A percentile compares a stretch with the other conserved stretches of the same genome.
phyloP scores from a whole-genome alignment of 2,113 vertebrate species.

The Pomatostomus ruficeps region DNA sequence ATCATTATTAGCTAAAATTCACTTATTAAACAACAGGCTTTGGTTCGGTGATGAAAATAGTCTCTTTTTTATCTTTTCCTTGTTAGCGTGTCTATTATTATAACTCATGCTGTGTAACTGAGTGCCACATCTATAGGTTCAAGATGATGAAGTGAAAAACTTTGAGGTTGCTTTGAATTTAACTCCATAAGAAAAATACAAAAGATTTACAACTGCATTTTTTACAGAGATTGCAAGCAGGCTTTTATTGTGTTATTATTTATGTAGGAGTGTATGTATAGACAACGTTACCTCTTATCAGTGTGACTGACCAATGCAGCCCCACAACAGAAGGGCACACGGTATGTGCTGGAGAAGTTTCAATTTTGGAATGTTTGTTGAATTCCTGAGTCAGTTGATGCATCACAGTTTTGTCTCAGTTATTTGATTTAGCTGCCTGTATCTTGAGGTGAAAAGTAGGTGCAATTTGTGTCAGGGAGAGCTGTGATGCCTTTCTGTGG shows the following conservation, averaged over 20 bases:
- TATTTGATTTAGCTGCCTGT: background rate
- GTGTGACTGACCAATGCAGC: background rate
- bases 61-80: background rate
- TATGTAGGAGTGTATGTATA: background rate
- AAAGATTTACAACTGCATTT: background rate
- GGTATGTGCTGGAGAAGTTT: background rate
- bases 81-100: background rate
- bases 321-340: accelerated
- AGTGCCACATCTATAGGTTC: background rate
- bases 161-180: background rate
- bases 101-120: background rate
- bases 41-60: background rate
- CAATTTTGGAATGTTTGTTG: background rate
- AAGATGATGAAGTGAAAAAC: background rate
- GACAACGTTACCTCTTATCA: background rate
- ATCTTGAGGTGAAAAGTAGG: background rate
- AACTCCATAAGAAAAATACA: background rate
- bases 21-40: background rate
- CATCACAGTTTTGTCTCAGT: background rate
- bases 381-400: background rate
- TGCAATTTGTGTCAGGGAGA: background rate
- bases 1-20: background rate
- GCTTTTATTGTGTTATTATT: background rate
- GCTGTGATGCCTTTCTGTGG: too few species aligned
- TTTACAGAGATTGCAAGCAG: background rate